Conservation (phyloP, 2,797 vertebrate genomes). For the Chlorospingus flavigularis region DNA sequence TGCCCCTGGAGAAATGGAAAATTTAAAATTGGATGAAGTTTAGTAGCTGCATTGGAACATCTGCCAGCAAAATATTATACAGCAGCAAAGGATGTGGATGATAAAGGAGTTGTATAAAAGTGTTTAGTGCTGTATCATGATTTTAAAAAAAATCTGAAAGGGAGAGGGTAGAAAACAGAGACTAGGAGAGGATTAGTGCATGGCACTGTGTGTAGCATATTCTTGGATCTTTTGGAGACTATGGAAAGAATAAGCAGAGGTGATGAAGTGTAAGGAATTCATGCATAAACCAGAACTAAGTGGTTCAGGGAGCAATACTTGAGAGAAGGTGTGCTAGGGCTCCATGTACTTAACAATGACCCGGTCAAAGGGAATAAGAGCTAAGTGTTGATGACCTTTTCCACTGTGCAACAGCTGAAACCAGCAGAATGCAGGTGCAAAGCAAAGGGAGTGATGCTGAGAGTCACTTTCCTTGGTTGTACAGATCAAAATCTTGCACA, state of each 20-base stretch:
- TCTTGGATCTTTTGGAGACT: neutral
- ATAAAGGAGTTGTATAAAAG: neutral
- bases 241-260: neutral
- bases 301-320: neutral
- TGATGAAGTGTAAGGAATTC: neutral
- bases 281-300: neutral
- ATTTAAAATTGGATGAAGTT: neutral
- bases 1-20: neutral
- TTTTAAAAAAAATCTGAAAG: neutral
- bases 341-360: neutral
- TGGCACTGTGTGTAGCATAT: rapidly evolving
- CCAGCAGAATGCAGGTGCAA: neutral
- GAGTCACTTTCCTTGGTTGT: neutral
- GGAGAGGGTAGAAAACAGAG: neutral
- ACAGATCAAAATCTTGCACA: neutral
- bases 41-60: neutral
- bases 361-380: neutral
- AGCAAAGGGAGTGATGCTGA: neutral
- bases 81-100: neutral
- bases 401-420: neutral
- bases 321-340: neutral
- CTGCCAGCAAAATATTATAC: neutral
- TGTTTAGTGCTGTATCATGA: neutral
- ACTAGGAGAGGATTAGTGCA: rapidly evolving
- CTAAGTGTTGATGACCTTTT: neutral